These are phyloP conservation scores for Odontamblyopus lacepedii DNA, from an alignment of 2,797 vertebrate species.

Conservation along the genomic window DNA sequence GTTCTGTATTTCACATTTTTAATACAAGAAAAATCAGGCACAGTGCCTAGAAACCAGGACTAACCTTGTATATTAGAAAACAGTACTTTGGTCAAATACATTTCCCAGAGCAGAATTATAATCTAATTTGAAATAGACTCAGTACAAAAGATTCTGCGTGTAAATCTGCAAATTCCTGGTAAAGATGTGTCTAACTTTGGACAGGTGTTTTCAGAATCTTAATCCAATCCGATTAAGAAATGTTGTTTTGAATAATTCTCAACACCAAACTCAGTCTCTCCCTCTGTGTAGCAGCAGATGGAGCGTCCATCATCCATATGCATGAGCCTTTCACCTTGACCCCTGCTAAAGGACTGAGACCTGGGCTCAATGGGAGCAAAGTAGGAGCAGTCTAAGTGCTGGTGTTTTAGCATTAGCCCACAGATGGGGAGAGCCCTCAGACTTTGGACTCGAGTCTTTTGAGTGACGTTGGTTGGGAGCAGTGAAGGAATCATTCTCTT, in stretches of 20 bases:
- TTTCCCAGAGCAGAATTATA: no score
- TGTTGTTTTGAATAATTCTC: background rate
- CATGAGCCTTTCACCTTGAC: slow-evolving; percentile 78
- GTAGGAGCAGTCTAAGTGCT: slow-evolving; percentile 54
- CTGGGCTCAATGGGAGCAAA: slow-evolving; percentile 65
- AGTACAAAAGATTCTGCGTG: no score
- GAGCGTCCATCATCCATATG: slow-evolving; percentile 76
- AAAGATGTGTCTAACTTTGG: background rate
- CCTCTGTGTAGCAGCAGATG: slow-evolving; percentile 63
- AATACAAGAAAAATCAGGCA: no score
- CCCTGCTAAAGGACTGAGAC: slow-evolving; percentile 66
- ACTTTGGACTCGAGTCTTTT: slow-evolving; percentile 27
- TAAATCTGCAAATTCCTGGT: background rate
- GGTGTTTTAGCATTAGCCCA: slow-evolving; percentile 52
- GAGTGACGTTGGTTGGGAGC: slow-evolving; percentile 48
- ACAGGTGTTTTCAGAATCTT: background rate
- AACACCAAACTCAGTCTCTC: background rate
- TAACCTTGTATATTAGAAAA: no score
- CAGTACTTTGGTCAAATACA: no score
- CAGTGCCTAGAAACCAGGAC: no score
- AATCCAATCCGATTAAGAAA: background rate
- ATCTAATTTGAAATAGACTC: no score
- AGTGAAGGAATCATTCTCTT: slow-evolving; percentile 29
- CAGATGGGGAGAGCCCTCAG: slow-evolving; percentile 49
- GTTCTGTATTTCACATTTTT: no score